Evolutionary conservation across 2,113 vertebrate species (phyloP).

Genomic region (Leptosomus discolor): DNA sequence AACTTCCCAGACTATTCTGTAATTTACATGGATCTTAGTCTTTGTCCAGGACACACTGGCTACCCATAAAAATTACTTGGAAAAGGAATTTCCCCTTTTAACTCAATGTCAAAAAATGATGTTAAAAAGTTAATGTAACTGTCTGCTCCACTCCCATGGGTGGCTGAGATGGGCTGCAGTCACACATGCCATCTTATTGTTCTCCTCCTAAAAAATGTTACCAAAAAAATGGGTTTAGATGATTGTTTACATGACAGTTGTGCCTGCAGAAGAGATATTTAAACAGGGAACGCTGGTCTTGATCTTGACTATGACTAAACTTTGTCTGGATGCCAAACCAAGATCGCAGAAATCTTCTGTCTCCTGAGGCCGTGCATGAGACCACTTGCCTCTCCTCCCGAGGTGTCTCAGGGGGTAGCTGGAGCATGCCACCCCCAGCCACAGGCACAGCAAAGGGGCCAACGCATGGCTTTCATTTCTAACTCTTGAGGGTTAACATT

Average conservation of each 20-base stretch:
- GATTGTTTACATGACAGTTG: neutral
- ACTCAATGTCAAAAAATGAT: neutral
- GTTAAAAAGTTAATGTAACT: neutral
- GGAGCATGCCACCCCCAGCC: neutral
- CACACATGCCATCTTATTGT: constrained; percentile 3
- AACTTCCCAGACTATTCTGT: neutral
- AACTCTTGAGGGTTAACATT: neutral
- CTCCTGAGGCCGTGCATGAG: accelerated
- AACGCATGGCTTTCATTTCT: neutral
- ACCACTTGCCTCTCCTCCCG: neutral
- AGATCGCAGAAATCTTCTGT: neutral
- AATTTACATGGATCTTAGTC: neutral
- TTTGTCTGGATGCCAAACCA: neutral
- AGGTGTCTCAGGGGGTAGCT: neutral
- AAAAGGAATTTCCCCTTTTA: neutral
- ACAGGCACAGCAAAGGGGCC: accelerated
- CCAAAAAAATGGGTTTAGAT: neutral
- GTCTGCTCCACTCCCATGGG: neutral
- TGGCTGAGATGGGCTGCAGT: neutral
- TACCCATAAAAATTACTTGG: neutral
- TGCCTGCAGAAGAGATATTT: neutral
- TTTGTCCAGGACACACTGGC: neutral
- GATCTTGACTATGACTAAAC: neutral
- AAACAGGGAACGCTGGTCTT: neutral
- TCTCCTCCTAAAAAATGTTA: constrained; percentile 3